Evolutionary conservation across 2,797 vertebrate genomes (phyloP).

Genomic region (Alcedo atthis): DNA sequence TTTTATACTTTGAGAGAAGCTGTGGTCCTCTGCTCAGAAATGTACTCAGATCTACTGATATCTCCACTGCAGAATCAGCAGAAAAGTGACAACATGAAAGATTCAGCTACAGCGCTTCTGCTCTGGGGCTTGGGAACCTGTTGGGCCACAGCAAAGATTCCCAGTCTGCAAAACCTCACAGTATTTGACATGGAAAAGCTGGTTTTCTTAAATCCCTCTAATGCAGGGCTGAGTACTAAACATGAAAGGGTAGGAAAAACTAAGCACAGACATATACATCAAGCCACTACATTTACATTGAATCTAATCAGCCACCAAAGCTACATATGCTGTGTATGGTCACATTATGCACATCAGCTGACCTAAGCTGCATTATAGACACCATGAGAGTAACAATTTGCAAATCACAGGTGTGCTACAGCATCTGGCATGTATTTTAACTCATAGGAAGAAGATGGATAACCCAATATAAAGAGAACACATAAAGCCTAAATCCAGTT

Average conservation of each 20-base stretch:
- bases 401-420: neutral
- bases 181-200: neutral
- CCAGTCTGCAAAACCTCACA: neutral
- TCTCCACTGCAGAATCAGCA: neutral
- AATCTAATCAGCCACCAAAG: neutral
- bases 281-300: neutral
- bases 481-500: neutral
- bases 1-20: neutral
- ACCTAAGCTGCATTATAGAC: neutral
- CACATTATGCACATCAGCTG: neutral
- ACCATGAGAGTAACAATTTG: neutral
- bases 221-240: neutral
- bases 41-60: neutral
- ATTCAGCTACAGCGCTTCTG: neutral
- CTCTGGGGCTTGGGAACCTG: neutral
- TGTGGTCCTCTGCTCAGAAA: neutral
- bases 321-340: neutral
- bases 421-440: neutral
- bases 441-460: neutral
- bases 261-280: neutral
- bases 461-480: neutral
- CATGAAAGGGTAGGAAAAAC: neutral
- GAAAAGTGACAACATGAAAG: rapidly evolving
- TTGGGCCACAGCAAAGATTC: rapidly evolving
- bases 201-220: neutral